Evolutionary conservation across 2,888 invertebrate species (phyloP).

Genomic region (Volucella inflata): DNA sequence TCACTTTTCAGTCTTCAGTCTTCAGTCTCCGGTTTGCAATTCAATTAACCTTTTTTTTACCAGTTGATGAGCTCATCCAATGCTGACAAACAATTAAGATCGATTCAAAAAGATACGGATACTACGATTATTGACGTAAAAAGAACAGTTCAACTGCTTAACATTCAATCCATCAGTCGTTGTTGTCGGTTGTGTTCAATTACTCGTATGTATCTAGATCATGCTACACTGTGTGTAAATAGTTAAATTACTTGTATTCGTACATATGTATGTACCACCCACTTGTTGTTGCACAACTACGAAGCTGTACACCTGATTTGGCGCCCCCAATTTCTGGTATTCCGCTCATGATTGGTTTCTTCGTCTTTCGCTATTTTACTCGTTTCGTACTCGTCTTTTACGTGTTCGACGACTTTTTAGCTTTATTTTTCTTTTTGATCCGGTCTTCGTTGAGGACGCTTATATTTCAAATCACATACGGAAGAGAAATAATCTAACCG

Average conservation of each 20-base stretch:
- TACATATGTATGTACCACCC: slow-evolving; percentile 44
- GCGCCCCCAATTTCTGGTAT: slow-evolving; percentile 61
- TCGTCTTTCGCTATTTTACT: background rate
- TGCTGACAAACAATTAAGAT: slow-evolving; percentile 24
- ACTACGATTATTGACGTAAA: slow-evolving; percentile 3
- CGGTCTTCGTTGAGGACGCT: background rate
- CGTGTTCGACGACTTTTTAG: too few species aligned
- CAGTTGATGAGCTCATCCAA: too few species aligned
- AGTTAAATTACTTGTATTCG: background rate
- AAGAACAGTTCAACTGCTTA: slow-evolving; percentile 31
- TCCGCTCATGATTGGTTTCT: background rate
- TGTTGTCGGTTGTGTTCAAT: too few species aligned
- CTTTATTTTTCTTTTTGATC: too few species aligned
- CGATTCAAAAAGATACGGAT: slow-evolving; percentile 33
- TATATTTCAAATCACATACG: slow-evolving; percentile 63
- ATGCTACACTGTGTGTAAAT: too few species aligned
- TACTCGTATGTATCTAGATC: slow-evolving; percentile 39
- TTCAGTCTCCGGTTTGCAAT: too few species aligned
- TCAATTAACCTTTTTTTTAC: too few species aligned
- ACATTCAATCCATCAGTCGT: slow-evolving; percentile 24
- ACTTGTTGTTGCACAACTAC: slow-evolving; percentile 65
- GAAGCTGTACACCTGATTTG: slow-evolving; percentile 58
- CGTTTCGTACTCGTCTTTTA: too few species aligned
- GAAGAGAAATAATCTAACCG: slow-evolving; percentile 57
- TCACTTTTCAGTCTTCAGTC: too few species aligned